Evolutionary conservation across 1,140 invertebrate genomes (phyloP), one percentile per base, ranked within the genome.

Genomic region (Adelges cooleyi): DNA sequence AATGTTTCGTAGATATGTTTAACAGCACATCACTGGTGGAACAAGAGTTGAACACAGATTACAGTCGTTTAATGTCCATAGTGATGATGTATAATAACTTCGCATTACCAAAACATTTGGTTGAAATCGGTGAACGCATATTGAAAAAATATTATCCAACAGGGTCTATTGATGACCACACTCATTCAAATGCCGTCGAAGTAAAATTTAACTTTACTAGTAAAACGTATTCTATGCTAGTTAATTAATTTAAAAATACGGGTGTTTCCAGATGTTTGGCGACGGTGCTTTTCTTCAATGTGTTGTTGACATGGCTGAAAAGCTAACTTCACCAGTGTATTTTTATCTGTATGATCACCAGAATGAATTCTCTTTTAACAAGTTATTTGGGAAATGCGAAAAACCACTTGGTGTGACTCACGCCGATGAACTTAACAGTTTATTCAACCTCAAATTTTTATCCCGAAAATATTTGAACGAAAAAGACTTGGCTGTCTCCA

Each of bases 391-490:
- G 0, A 6, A 22, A 4, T 40, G 51, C 23, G 20, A 27, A 4
- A 51, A 15, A 53, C 52, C 53, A 2, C 33, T 56, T 52, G 69
- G 68, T 46, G 67, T 65, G 1, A 42, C 36, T n/a, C 69, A 70
- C 59, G 54, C 33, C 6, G 69, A 70, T 51, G 69, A 70, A 51
- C 15, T 70, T 17, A 65, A 40, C 10, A 69, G 67, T 44, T 23
- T 70, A 15, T 70, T 69, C 33, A 62, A 62, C 42, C 15, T 46
- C 17, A 22, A 10, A n/a, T 2, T 6, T 20, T 15, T 33, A 3
- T 46, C 15, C 22, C 17, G 38, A 29, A 18, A 46, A 4, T 23
- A 48, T 1, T 50, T 46, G 13, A 66, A 66, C 9, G 25, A 38
- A 42, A 33, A 49, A 18, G 66, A 69, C 25, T 2, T 56, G 1